Conservation (phyloP, 2,888 invertebrate genomes). For the Lasioglossum oenotherae region DNA sequence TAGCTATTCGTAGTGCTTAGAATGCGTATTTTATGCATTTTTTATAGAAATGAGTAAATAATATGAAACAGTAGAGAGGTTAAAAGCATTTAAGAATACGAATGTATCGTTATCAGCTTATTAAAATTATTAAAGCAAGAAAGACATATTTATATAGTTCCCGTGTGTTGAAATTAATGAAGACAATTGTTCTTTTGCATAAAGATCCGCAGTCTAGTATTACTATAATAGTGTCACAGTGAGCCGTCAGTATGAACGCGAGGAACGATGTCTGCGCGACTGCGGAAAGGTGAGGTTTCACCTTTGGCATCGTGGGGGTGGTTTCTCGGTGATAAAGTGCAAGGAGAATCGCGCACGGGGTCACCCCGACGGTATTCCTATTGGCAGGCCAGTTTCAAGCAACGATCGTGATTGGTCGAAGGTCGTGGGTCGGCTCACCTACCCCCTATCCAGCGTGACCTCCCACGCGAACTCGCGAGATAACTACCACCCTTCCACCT, state of each 20-base stretch:
- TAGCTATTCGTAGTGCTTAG: no score
- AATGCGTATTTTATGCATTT: no score
- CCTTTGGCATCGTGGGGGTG: constrained; percentile 63
- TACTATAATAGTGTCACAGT: neutral
- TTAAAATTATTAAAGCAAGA: neutral
- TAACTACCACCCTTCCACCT: constrained; percentile 71
- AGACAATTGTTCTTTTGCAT: neutral
- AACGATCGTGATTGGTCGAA: constrained; percentile 80
- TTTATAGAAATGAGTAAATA: no score
- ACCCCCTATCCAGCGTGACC: constrained; percentile 79
- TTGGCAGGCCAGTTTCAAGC: constrained; percentile 78
- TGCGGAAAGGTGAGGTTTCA: constrained; percentile 52
- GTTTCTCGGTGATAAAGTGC: constrained; percentile 73
- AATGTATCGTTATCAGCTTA: no score
- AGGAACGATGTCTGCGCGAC: constrained; percentile 13
- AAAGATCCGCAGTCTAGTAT: neutral
- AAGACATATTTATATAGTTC: neutral
- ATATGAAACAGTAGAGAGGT: no score
- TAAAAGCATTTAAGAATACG: no score
- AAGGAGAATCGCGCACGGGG: constrained; percentile 77
- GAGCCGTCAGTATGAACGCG: no score
- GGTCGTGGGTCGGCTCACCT: constrained; percentile 82
- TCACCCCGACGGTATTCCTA: constrained; percentile 76
- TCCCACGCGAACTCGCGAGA: constrained; percentile 81
- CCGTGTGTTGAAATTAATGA: neutral